Percentiles rank a stretch among this genome's conserved stretches.
Conservation (phyloP, 2,113 vertebrate species). For the Semnornis frantzii region DNA sequence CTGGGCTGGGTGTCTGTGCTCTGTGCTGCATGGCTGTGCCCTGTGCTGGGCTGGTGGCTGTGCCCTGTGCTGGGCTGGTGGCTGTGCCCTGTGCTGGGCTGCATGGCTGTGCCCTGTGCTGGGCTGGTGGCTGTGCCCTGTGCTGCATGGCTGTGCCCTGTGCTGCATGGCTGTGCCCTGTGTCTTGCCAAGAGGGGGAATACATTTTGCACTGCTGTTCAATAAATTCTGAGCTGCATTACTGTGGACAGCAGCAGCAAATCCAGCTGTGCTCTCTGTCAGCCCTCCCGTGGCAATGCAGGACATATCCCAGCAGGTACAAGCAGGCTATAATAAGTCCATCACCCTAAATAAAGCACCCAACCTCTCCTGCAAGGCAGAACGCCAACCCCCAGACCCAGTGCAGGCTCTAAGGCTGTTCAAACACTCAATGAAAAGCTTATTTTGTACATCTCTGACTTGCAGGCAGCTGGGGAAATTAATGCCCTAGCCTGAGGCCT, state of each 20-base stretch:
- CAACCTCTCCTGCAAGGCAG: not conserved
- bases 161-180: not conserved
- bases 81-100: not conserved
- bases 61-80: not conserved
- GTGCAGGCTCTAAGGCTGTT: not conserved
- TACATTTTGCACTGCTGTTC: not conserved
- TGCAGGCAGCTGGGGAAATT: not conserved
- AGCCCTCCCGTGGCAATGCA: not conserved
- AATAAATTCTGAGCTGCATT: not conserved
- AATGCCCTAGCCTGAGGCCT: conserved; percentile 25
- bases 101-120: not conserved
- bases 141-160: not conserved
- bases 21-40: too few relatives aligned
- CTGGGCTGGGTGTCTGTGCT: not conserved
- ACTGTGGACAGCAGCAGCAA: not conserved
- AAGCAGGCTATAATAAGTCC: not conserved
- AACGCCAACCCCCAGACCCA: not conserved
- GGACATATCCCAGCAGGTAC: not conserved
- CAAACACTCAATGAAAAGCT: not conserved
- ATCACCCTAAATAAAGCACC: not conserved
- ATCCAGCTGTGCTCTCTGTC: not conserved
- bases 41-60: not conserved
- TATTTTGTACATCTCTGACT: not conserved
- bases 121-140: not conserved
- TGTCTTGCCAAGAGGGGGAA: not conserved